Evolutionary conservation across 2,888 invertebrate species (phyloP).

Genomic region (Branchipolynoe longqiensis): DNA sequence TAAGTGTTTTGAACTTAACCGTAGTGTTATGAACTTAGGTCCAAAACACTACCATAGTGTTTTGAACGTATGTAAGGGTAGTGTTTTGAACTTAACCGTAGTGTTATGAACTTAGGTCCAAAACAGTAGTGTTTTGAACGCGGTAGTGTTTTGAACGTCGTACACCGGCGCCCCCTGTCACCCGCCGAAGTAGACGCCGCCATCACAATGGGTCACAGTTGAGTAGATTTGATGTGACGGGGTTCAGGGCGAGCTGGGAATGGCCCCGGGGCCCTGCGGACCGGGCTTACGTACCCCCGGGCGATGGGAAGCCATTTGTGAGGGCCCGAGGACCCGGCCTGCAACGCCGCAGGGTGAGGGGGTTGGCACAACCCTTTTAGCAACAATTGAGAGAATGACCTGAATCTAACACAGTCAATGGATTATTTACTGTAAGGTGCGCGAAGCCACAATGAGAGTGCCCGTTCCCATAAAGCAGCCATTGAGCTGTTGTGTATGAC

Average conservation of each 20-base stretch:
- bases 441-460: constrained; percentile 55
- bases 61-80: too few species aligned
- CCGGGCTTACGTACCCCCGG: constrained; percentile 9
- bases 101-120: too few species aligned
- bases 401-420: constrained; percentile 53
- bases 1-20: too few species aligned
- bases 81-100: too few species aligned
- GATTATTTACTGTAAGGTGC: constrained; percentile 56
- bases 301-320: constrained; percentile 22
- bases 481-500: constrained; percentile 47
- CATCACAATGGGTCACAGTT: constrained; percentile 56
- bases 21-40: too few species aligned
- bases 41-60: too few species aligned
- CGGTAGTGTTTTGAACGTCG: too few species aligned
- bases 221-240: constrained; percentile 57
- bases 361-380: constrained; percentile 58
- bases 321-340: constrained; percentile 1
- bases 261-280: constrained; percentile 41
- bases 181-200: constrained; percentile 15
- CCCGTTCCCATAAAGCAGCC: constrained; percentile 34
- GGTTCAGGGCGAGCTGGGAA: constrained; percentile 43
- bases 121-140: too few species aligned
- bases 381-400: constrained; percentile 57
- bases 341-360: constrained; percentile 1
- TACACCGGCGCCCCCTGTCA: background rate